phyloP scores from a whole-genome alignment of 1,140 invertebrate genomes.

The Drosophila mojavensis region DNA sequence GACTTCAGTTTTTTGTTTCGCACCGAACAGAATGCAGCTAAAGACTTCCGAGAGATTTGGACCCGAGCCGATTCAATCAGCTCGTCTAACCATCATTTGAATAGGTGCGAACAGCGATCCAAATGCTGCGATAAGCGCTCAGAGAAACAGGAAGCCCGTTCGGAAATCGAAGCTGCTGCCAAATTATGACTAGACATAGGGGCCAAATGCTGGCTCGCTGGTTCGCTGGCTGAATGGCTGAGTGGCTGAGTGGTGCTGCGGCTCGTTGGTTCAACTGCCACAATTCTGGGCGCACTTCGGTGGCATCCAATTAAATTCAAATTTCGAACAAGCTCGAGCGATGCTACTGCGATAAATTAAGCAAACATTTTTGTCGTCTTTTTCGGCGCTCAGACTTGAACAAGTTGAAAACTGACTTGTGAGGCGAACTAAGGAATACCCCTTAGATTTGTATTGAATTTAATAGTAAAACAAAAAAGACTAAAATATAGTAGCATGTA shows the following conservation, averaged over 20 bases:
- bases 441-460: not conserved
- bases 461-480: too few species aligned
- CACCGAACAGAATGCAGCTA: conserved; percentile 47
- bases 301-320: conserved; percentile 81
- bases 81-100: conserved; percentile 64
- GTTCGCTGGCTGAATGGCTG: not conserved
- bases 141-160: conserved; percentile 51
- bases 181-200: conserved; percentile 72
- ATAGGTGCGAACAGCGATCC: conserved; percentile 77
- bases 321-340: conserved; percentile 66
- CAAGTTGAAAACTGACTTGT: not conserved
- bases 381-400: conserved; percentile 31
- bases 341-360: conserved; percentile 81
- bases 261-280: conserved; percentile 2
- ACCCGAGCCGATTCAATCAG: conserved; percentile 62
- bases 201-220: conserved; percentile 21
- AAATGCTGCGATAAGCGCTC: conserved; percentile 53
- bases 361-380: conserved; percentile 69
- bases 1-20: conserved; percentile 48
- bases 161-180: conserved; percentile 49
- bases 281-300: conserved; percentile 38
- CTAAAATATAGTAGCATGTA: too few species aligned
- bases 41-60: conserved; percentile 55
- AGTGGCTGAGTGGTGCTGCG: not conserved
- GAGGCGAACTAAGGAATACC: conserved; percentile 11